Percentiles rank a stretch among this genome's conserved stretches.
These are phyloP conservation scores for Stomatorhinus walkeri DNA, from an alignment of 2,797 vertebrate species.

Conservation along the genomic window DNA sequence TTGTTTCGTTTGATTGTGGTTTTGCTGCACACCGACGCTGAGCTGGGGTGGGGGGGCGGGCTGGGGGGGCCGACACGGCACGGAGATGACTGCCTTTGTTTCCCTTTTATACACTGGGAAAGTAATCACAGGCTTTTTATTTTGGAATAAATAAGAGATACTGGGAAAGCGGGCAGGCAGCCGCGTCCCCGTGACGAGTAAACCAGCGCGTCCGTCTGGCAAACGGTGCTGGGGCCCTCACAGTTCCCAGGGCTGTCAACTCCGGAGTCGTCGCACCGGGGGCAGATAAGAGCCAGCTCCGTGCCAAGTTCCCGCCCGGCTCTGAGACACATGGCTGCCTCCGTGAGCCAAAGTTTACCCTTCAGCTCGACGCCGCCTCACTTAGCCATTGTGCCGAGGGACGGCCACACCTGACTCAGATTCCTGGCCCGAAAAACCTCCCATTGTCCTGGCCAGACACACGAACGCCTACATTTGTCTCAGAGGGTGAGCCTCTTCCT, in stretches of 20 bases:
- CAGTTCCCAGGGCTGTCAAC: conserved; percentile 79
- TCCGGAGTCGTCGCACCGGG: conserved; percentile 84
- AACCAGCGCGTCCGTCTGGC: conserved; percentile 57
- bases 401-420: conserved; percentile 12
- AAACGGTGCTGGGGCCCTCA: conserved; percentile 81
- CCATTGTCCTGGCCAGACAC: conserved; percentile 5
- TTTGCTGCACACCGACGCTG: conserved; percentile 43
- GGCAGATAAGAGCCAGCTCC: conserved; percentile 82
- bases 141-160: conserved; percentile 30
- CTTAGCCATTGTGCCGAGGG: conserved; percentile 38
- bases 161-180: conserved; percentile 31
- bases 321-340: conserved; percentile 82
- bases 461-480: not conserved
- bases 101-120: conserved; percentile 31
- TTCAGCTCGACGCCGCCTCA: conserved; percentile 94
- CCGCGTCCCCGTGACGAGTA: conserved; percentile 5
- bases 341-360: conserved; percentile 74
- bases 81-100: conserved; percentile 20
- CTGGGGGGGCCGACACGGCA: conserved; percentile 37
- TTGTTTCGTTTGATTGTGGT: conserved; percentile 58
- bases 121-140: conserved; percentile 25
- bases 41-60: conserved; percentile 33
- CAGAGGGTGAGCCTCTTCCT: not conserved
- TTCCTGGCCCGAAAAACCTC: not conserved
- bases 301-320: conserved; percentile 69